phyloP scores from a whole-genome alignment of 2,888 invertebrate genomes.

The Sipha maydis region DNA sequence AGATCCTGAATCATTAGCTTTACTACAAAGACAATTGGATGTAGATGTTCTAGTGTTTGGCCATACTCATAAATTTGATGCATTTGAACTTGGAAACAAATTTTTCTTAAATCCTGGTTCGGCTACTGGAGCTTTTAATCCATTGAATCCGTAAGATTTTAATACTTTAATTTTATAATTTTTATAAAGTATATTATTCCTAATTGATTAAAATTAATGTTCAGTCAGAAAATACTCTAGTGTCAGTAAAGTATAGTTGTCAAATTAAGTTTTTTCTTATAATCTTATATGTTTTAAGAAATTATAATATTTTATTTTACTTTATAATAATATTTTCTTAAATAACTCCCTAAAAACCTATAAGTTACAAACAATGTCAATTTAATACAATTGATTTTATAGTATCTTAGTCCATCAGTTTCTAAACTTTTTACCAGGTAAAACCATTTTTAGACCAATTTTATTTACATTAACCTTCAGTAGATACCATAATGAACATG shows the following conservation, averaged over 20 bases:
- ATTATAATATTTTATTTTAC: no score
- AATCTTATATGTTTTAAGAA: no score
- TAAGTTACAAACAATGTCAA: no score
- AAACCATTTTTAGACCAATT: no score
- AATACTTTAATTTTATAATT: neutral
- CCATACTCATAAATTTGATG: conserved; percentile 98
- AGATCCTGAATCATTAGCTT: conserved; percentile 90
- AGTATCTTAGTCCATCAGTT: no score
- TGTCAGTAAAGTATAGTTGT: neutral
- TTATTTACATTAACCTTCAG: no score
- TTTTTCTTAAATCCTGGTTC: conserved; percentile 99
- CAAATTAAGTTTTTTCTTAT: neutral
- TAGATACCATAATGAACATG: no score
- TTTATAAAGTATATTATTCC: neutral
- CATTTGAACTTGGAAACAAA: conserved; percentile 97
- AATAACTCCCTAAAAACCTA: no score
- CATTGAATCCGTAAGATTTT: conserved; percentile 81
- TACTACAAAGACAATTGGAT: conserved; percentile 95
- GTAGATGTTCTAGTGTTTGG: conserved; percentile 99
- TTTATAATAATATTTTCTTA: no score
- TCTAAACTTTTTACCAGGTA: no score
- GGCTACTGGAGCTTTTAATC: conserved; percentile 97
- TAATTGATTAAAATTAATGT: neutral
- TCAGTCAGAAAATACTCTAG: neutral
- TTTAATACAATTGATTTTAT: no score